phyloP scores from a whole-genome alignment of 1,140 invertebrate species.

The Heliconius congener region DNA sequence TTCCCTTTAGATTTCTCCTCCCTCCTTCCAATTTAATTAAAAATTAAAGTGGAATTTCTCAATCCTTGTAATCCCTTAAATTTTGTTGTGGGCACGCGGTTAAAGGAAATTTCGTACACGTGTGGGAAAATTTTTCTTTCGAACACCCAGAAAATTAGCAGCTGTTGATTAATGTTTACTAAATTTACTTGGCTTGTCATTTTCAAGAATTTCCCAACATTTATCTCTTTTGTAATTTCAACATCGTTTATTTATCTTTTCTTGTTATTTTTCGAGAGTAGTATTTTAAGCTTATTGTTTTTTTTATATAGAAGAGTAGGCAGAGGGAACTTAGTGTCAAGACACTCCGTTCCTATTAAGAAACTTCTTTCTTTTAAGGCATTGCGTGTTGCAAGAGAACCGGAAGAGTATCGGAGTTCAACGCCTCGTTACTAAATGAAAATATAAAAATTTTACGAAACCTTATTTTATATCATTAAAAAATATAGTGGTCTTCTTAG shows the following conservation, averaged over 20 bases:
- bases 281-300: too few species aligned
- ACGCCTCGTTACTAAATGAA: background rate
- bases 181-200: background rate
- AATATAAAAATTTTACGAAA: background rate
- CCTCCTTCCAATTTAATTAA: background rate
- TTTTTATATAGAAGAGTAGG: too few species aligned
- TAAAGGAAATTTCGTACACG: background rate
- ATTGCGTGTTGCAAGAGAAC: background rate
- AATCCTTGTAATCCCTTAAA: constrained; percentile 8
- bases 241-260: too few species aligned
- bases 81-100: background rate
- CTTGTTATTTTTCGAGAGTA: too few species aligned
- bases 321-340: too few species aligned
- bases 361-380: background rate
- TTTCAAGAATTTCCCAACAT: too few species aligned
- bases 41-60: background rate
- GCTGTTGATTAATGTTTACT: background rate
- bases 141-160: background rate
- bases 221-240: too few species aligned
- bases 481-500: too few species aligned
- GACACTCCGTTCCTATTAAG: too few species aligned
- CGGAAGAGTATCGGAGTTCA: background rate
- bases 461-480: too few species aligned
- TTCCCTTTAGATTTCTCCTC: too few species aligned
- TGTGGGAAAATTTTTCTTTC: background rate